Base-by-base conservation (phyloP, 2,888 invertebrate species). In the Lithophane ornitopus region DNA sequence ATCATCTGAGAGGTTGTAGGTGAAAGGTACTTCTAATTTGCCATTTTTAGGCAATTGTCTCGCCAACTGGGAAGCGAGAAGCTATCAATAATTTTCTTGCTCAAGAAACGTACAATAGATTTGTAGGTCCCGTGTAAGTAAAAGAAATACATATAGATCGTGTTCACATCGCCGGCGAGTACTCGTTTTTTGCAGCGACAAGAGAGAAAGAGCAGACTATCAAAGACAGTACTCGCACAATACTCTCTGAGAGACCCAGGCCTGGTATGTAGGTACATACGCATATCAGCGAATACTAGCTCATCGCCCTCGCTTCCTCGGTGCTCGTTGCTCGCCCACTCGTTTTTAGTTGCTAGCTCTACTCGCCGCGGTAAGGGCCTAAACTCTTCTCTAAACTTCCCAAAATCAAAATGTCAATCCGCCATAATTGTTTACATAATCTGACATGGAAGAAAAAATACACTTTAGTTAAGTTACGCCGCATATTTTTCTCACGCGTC, bases 401-500 rank as follows among this genome's bases (percentile, higher is more conserved):
- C 0, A 44, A 54, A 39, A 59, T 41, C 12, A 0, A 28, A 73
- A 41, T 39, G 12, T 28, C n/a, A 44, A 11, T 52, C 19, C 4
- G 26, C 62, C 52, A 34, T 62, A 54, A 34, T 74, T 54, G 26
- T 62, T 74, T 62, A 63, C n/a, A 12, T 46, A 54, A 58, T 34
- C 19, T 3, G 1, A 46, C 26, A 26, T 19, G 6, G 7, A 58
- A 52, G 76, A 8, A 34, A 39, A 44, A 54, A 70, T 19, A 19
- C 39, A 52, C 22, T 54, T 9, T 46, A 22, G 3, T 34, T 49
- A 22, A 26, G 8, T 34, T 44, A 58, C 8, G 6, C 56, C 2
- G 66, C 63, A 82, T 82, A 87, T 82, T 88, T 89, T 91, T 91
- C 90, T 88, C 91, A 91, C 89, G 87, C 80, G 72, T 88, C 76